Evolutionary conservation across 2,113 vertebrate species (phyloP), one percentile per base, ranked within the genome.

Genomic region (Pelvicachromis taeniatus): DNA sequence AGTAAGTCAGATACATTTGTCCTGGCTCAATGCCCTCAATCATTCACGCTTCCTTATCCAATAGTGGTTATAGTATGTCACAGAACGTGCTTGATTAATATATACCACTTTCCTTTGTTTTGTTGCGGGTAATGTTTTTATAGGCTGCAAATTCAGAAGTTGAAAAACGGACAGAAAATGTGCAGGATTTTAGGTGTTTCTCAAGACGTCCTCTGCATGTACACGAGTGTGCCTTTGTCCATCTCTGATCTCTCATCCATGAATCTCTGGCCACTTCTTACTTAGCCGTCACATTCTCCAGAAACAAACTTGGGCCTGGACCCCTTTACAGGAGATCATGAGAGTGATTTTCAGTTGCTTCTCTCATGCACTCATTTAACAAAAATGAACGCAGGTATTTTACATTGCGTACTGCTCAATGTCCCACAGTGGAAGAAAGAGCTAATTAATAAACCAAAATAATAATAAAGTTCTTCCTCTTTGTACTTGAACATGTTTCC

Each of bases 241-340:
- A 48, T 21, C 35, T 13, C n/a, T 23, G 53, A 40, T 55, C 75
- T 82, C 48, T 55, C 40, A 75, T 21, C 82, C 4, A 13, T 77
- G 59, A 31, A 75, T 80, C 63, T 52, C 53, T 61, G 75, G 58
- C 73, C 75, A 55, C 65, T 40, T 84, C 21, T 83, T 83, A 92
- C 92, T 90, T 83, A 84, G 54, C 85, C 55, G 61, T 85, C 81
- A 92, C 86, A 87, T 85, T 88, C 61, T 91, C 88, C 85, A 92
- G 68, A 73, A 78, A 35, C 7, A n/a, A 45, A 16, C 55, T 63
- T 33, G 42, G 50, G 50, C 55, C 65, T 83, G 56, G 80, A 19
- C 13, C 50, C 61, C 26, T 59, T 35, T 50, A 17, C 59, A 61
- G 21, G n/a, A n/a, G n/a, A n/a, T n/a, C n/a, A n/a, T n/a, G n/a